These are phyloP conservation scores for Oegoconia quadripuncta DNA, from an alignment of 2,888 invertebrate genomes.

Conservation along the genomic window DNA sequence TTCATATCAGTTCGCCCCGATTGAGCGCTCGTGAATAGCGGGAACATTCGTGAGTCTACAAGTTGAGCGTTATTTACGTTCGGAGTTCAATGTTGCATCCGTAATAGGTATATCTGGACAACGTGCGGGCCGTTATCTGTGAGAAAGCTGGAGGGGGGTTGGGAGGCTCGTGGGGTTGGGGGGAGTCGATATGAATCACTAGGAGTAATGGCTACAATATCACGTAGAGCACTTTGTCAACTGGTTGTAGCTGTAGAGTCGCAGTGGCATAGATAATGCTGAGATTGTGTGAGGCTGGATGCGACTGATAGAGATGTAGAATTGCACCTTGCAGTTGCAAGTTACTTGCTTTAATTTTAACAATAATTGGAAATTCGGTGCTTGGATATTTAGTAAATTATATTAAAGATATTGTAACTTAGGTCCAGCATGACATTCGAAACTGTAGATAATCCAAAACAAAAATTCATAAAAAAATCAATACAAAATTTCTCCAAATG, in stretches of 20 bases:
- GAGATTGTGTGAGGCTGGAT: constrained; percentile 57
- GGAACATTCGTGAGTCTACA: constrained; percentile 30
- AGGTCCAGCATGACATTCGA: no score
- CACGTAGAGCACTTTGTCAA: constrained; percentile 79
- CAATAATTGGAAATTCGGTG: no score
- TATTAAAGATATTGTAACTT: no score
- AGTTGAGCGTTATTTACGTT: constrained; percentile 43
- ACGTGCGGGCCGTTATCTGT: constrained; percentile 57
- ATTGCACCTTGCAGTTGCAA: constrained; percentile 4
- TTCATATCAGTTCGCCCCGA: constrained; percentile 28
- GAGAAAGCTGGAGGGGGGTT: constrained; percentile 43
- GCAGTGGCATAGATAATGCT: constrained; percentile 71
- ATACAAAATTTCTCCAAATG: no score
- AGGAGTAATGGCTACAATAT: constrained; percentile 78
- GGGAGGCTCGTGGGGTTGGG: constrained; percentile 33
- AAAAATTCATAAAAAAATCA: no score
- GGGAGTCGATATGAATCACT: constrained; percentile 74
- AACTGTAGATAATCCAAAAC: no score
- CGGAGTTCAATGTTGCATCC: constrained; percentile 46
- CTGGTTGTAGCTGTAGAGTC: constrained; percentile 73
- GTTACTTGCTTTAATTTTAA: no score
- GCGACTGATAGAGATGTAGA: constrained; percentile 36
- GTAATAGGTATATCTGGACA: constrained; percentile 61
- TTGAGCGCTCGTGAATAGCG: constrained; percentile 12
- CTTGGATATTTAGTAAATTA: no score